Base-by-base conservation (phyloP, 2,888 invertebrate species). In the Diloba caeruleocephala region DNA sequence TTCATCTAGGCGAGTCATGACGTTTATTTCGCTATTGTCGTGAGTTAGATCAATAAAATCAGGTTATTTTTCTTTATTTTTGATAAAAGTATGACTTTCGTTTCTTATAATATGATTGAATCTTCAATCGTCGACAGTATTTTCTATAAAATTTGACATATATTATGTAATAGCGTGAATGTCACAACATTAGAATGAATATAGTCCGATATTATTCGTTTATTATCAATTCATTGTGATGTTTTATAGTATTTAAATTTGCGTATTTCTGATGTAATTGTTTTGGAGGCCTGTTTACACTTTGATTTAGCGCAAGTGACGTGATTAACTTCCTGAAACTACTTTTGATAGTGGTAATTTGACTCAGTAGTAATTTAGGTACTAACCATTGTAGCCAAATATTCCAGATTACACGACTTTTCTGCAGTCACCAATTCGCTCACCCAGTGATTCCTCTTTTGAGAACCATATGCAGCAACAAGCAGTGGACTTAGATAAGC, bases 101-200 rank as follows among this genome's bases (percentile, higher is more conserved):
- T 55, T 55, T 34, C 55, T 61, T 48, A 41, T 21, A 41, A 32
- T 34, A 28, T 59, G 55, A 54, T 65, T 53, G 25, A 52, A 65
- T 66, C 66, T 53, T 66, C 49, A 29, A 46, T 37, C 43, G 52
- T 46, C 5, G 19, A 43, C 42, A 56, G 51, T 56, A 59, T 61
- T 59, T 52, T 37, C 4, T 45, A 36, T 36, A 25, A 34, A 7
- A 38, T 53, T 50, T 44, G 46, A 48, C 34, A 19, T 65, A 8
- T 31, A n/a, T n/a, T n/a, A n/a, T n/a, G n/a, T 31, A 14, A n/a
- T 19, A 9, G 13, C 15, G 13, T 42, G 23, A 14, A 19, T 32
- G 57, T 66, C 66, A 66, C 64, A 65, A 64, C 59, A 14, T 39
- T 52, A 52, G 34, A 1, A 38, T 37, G 51, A 59, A 34, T 26